phyloP scores from a whole-genome alignment of 2,888 invertebrate species.

The Mythimna albipuncta region DNA sequence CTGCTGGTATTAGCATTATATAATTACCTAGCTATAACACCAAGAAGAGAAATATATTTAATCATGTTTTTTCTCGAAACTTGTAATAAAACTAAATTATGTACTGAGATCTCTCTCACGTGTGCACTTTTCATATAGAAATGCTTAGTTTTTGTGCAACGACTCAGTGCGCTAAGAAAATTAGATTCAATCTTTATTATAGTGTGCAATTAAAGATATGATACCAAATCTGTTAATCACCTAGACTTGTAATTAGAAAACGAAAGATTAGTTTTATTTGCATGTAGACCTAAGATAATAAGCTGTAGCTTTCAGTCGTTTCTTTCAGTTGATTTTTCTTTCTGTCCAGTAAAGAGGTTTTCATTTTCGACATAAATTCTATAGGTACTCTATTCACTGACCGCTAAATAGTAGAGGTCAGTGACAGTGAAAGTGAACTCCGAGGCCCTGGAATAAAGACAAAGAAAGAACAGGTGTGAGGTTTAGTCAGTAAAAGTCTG shows the following conservation, averaged over 20 bases:
- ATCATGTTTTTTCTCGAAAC: not conserved
- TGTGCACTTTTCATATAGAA: conserved; percentile 7
- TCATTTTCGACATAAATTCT: not conserved
- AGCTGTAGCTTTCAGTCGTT: not conserved
- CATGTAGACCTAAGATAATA: not conserved
- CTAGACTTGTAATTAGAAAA: conserved; percentile 22
- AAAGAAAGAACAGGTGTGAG: too few species aligned
- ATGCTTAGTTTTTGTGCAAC: conserved; percentile 13
- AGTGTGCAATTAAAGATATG: conserved; percentile 19
- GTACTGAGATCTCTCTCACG: conserved; percentile 7
- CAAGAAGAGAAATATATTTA: not conserved
- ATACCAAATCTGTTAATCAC: conserved; percentile 33
- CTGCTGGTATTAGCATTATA: too few species aligned
- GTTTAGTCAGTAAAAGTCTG: too few species aligned
- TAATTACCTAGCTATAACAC: not conserved
- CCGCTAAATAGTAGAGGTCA: too few species aligned
- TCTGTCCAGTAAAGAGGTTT: not conserved
- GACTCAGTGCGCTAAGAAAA: not conserved
- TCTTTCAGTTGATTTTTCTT: too few species aligned
- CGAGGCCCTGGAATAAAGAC: too few species aligned
- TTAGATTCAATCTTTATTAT: conserved; percentile 27
- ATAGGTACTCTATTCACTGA: too few species aligned
- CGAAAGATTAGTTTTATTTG: conserved; percentile 1
- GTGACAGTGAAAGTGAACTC: too few species aligned
- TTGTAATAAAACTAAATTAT: not conserved